Base-by-base conservation (phyloP, 2,113 vertebrate genomes). In the Aramus guarauna region DNA sequence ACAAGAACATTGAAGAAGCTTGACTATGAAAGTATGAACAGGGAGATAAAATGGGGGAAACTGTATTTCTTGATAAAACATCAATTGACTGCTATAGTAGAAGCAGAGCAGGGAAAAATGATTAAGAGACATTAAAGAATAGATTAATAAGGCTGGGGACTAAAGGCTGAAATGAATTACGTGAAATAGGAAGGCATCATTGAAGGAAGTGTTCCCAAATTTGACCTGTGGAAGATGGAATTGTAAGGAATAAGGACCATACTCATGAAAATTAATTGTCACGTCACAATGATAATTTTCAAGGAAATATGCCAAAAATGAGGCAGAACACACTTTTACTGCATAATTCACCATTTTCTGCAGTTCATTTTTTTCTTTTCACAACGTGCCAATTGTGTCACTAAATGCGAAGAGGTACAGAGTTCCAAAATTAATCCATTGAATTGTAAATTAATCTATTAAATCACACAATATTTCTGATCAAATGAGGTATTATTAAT, bases 51-150 rank as follows among this genome's bases (percentile, higher is more conserved):
- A 93, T 74, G 67, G 68, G 30, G 64, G 30, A 72, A 53, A 53
- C 32, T 73, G 26, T 78, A 81, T 79, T 93, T 83, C 88, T 94
- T 67, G 73, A 23, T 94, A 97, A 96, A 86, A 39, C 79, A 81
- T 96, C 73, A 82, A 5, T 77, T 94, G 45, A 84, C 59, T 50
- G 67, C 86, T 94, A 69, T 68, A 86, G 17, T 69, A 81, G 85
- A 94, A 83, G 66, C n/a, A 88, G 78, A 91, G 83, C 59, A 95
- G 79, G 84, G 50, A 95, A 36, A 86, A 94, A 95, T 97, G 91
- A 97, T 96, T 96, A 97, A 96, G 87, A 92, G 84, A 63, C 67
- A 95, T 97, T 97, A 97, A 96, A 97, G 96, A 96, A 96, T 72
- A 97, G 92, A 97, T 98, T 97, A 97, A 97, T 97, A 97, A 96